These are phyloP conservation scores for Pogonognathellus flavescens DNA, from an alignment of 1,140 invertebrate species.

Conservation along the genomic window DNA sequence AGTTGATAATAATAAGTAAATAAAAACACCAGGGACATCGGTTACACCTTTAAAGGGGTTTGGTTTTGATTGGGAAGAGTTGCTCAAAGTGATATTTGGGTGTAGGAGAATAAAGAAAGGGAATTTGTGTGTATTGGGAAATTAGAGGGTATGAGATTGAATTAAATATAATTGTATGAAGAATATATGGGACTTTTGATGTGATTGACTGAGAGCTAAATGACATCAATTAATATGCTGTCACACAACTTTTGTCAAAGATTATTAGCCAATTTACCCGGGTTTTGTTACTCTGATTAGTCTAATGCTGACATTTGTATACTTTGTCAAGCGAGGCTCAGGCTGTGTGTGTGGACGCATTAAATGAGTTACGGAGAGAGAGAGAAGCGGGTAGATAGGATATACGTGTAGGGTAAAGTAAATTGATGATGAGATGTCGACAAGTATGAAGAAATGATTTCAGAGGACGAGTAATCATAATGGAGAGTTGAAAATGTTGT, in stretches of 20 bases:
- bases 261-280: conserved; percentile 23
- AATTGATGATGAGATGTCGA: conserved; percentile 36
- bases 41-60: too few relatives aligned
- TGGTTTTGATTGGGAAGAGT: background rate
- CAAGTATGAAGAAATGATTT: conserved; percentile 33
- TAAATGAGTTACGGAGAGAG: conserved; percentile 49
- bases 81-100: background rate
- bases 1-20: too few relatives aligned
- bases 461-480: conserved; percentile 38
- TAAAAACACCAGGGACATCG: too few relatives aligned
- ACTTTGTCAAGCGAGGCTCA: conserved; percentile 17
- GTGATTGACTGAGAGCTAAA: conserved; percentile 29
- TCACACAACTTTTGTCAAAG: conserved; percentile 37
- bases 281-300: conserved; percentile 48
- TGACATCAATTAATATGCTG: conserved; percentile 42
- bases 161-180: conserved; percentile 14
- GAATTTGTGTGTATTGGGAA: conserved; percentile 34
- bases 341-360: background rate
- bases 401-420: background rate
- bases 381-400: background rate
- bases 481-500: conserved; percentile 54
- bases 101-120: background rate
- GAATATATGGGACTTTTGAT: conserved; percentile 25
- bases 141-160: conserved; percentile 37
- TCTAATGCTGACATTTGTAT: conserved; percentile 55